Conservation (phyloP, 2,888 invertebrate genomes). For the Euspilapteryx auroguttella region DNA sequence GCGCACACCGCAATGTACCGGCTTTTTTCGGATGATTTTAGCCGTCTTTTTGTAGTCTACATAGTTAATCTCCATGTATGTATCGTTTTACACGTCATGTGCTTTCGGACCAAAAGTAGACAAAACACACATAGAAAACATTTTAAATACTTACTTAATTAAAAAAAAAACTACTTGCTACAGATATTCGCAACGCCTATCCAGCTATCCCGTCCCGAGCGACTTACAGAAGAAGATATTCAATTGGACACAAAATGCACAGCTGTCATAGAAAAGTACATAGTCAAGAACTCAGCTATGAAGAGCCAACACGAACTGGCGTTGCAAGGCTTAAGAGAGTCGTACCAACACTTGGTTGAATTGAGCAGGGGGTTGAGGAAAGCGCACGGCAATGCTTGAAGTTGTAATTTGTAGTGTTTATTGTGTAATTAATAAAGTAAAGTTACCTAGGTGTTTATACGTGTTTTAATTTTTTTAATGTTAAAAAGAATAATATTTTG, state of each 20-base stretch:
- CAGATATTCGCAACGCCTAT: conserved; percentile 42
- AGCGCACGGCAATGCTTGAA: conserved; percentile 66
- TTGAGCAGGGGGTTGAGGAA: conserved; percentile 65
- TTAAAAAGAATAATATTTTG: no score
- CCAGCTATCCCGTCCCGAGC: conserved; percentile 37
- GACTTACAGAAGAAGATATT: conserved; percentile 53
- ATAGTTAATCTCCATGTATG: no score
- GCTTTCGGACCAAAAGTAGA: no score
- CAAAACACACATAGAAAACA: no score
- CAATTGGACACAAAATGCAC: conserved; percentile 58
- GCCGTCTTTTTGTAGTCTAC: no score
- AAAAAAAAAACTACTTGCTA: no score
- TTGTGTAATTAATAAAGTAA: conserved; percentile 12
- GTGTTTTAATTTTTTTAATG: conserved; percentile 9
- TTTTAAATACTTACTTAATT: no score
- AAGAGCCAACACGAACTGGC: conserved; percentile 71
- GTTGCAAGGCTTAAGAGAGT: conserved; percentile 70
- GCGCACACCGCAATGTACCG: no score
- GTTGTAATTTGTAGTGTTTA: not conserved
- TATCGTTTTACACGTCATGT: no score
- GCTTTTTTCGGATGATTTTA: no score
- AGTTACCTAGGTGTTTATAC: conserved; percentile 20
- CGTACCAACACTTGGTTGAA: conserved; percentile 61
- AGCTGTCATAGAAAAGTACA: conserved; percentile 64
- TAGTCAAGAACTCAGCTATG: conserved; percentile 63